Evolutionary conservation across 2,797 vertebrate species (phyloP), one percentile per base, ranked within the genome.

Genomic region (Myoxocephalus aenaeus): DNA sequence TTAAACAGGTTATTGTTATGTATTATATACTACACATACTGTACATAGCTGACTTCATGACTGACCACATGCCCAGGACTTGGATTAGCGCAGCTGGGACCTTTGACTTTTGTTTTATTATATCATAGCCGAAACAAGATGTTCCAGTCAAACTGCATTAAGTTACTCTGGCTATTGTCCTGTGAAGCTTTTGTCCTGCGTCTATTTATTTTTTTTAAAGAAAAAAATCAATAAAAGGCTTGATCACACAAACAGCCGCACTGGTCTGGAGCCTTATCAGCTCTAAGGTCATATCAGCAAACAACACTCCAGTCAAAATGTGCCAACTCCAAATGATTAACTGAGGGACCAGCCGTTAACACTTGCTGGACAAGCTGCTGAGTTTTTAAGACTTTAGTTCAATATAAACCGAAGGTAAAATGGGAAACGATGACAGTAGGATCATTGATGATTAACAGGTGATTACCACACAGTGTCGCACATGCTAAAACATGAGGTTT

Each of bases 21-120:
- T 58, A 57, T 38, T 53, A 25, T 20, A 59, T 46, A 59, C 10
- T 70, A 38, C 38, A 51, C 65, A 58, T 51, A 75, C 46, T 64
- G 44, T 63, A 54, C 58, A 38, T 54, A 40, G 40, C 46, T 74
- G 62, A 69, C n/a, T 40, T 40, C 34, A 17, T 61, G 54, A 40
- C 36, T 65, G n/a, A 64, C 38, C 44, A 34, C 46, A 58, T 65
- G 69, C 22, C 13, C 12, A 20, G 6, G 32, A 22, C 58, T 64
- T 70, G 29, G 75, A 76, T 70, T 62, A 63, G 20, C 38, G 17
- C 10, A 32, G 5, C 34, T 61, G 20, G 3, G 54, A 73, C 42
- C 40, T 75, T 61, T 42, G 36, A 53, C 22, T n/a, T 57, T 38
- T 62, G 40, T 59, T 77, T 75, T 63, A 68, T 65, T 62, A 58